Evolutionary conservation across 2,113 vertebrate species (phyloP).

Genomic region (Crotalus horridus): DNA sequence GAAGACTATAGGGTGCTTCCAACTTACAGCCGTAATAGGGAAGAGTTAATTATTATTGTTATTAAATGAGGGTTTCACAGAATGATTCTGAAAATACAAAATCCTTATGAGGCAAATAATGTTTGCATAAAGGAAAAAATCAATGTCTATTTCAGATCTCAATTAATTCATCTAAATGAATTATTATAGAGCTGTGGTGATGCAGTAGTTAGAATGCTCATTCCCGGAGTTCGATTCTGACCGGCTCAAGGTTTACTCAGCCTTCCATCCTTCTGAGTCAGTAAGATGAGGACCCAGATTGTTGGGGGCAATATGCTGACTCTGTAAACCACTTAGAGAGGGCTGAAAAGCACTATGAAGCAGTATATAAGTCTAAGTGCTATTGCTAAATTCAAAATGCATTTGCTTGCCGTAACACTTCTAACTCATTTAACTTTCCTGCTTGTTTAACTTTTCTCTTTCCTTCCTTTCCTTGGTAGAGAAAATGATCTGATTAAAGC

Average conservation of each 20-base stretch:
- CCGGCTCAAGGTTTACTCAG: too few species aligned
- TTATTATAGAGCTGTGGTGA: too few species aligned
- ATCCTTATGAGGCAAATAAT: slow-evolving; percentile 26
- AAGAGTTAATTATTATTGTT: neutral
- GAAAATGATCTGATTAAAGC: slow-evolving; percentile 63
- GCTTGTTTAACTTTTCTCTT: slow-evolving; percentile 54
- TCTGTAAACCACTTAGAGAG: too few species aligned
- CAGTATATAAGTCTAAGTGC: too few species aligned
- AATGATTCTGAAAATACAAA: slow-evolving; percentile 16
- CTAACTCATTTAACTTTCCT: slow-evolving; percentile 43
- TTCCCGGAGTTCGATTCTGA: too few species aligned
- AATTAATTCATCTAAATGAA: slow-evolving; percentile 52
- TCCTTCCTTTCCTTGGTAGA: slow-evolving; percentile 39
- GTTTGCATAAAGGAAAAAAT: slow-evolving; percentile 48
- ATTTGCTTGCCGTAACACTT: slow-evolving; percentile 58
- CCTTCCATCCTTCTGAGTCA: too few species aligned
- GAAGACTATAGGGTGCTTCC: neutral
- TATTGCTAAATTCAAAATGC: slow-evolving; percentile 44
- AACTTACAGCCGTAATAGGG: neutral
- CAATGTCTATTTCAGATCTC: slow-evolving; percentile 55
- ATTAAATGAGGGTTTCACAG: neutral
- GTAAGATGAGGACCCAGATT: too few species aligned
- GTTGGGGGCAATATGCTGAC: too few species aligned
- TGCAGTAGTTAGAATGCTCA: too few species aligned
- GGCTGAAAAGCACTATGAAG: too few species aligned